Percentiles rank a stretch among this genome's conserved stretches.
phyloP scores from a whole-genome alignment of 2,113 vertebrate genomes.

The Campylorhamphus procurvoides region DNA sequence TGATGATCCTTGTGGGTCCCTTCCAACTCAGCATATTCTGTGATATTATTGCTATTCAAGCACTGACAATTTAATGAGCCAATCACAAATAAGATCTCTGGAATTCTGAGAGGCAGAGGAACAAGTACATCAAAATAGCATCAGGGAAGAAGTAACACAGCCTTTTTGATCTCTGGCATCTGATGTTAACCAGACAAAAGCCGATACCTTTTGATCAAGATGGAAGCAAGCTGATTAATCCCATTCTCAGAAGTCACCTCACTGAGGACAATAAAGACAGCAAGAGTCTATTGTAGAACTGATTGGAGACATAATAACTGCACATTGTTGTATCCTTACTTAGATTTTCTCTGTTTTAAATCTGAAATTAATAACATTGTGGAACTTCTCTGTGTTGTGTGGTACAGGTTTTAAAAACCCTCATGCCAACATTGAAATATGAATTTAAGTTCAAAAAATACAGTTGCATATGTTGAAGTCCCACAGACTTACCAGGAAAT shows the following conservation, averaged over 20 bases:
- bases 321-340: not conserved
- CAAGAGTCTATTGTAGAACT: not conserved
- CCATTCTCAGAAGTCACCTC: not conserved
- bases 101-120: not conserved
- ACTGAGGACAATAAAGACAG: not conserved
- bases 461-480: not conserved
- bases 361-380: not conserved
- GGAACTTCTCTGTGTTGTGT: not conserved
- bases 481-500: not conserved
- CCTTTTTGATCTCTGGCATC: not conserved
- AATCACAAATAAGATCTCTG: not conserved
- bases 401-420: not conserved
- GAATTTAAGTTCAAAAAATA: not conserved
- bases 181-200: not conserved
- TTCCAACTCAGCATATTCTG: too few relatives aligned
- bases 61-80: not conserved
- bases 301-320: not conserved
- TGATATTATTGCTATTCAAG: not conserved
- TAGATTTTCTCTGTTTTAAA: not conserved
- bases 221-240: not conserved
- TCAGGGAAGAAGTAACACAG: not conserved
- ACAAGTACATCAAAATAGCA: not conserved
- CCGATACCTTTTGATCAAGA: not conserved
- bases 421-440: not conserved
- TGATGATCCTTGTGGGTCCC: too few relatives aligned